Base-by-base conservation (phyloP, 2,888 invertebrate genomes). In the Noctua janthe region DNA sequence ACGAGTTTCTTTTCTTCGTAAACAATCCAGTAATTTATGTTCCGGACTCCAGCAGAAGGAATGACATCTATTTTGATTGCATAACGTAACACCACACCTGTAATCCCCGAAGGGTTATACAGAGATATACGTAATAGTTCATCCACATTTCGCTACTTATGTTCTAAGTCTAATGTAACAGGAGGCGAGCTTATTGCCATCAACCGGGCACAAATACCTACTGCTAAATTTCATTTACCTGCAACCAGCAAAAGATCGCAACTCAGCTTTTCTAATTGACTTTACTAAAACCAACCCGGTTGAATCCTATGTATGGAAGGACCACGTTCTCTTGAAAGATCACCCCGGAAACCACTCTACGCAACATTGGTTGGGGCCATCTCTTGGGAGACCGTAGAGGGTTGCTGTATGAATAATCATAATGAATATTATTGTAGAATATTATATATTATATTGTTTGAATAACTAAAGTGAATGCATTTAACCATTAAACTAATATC, bases 1-100 rank as follows among this genome's bases (percentile, higher is more conserved):
- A 71, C n/a, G 39, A 62, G 29, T 56, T 83, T 66, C 35, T 77
- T 87, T 74, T 73, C 86, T 71, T 56, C 15, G 64, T 47, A 75
- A 69, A 75, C 49, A 86, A 39, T 51, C 1, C 43, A 20, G 69
- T 75, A 20, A 73, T 76, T 64, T 51, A 51, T 64, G 43, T 47
- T 64, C 62, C 69, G 29, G 35, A 43, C 47, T n/a, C 29, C 29
- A 39, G 23, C 20, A 66, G 43, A 47, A 17, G 23, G 20, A 35
- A 64, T 35, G 13, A 59, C 13, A 23, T 51, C n/a, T 51, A 80
- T 29, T 23, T 54, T 80, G 29, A 59, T 66, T 74, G 23, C n/a
- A n/a, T 59, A 4, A 11, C n/a, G n/a, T 59, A 59, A n/a, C 23
- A 56, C 11, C 56, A 56, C 23, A 3, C 23, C 4, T n/a, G 11